A percentile compares a stretch with the other conserved stretches of the same genome.
Conservation (phyloP, 2,888 invertebrate genomes). For the Ochropleura plecta region DNA sequence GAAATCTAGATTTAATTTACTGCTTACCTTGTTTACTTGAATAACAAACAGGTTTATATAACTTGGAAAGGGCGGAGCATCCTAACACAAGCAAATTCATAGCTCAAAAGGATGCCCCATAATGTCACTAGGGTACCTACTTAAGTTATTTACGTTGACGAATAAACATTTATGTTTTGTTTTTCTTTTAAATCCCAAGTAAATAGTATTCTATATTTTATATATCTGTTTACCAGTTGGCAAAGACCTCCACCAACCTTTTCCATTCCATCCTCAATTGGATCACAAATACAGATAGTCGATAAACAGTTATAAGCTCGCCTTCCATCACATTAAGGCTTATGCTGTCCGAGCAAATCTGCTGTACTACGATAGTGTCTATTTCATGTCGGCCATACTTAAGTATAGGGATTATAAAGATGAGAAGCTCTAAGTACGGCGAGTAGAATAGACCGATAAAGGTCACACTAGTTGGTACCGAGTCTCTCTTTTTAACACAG, state of each 20-base stretch:
- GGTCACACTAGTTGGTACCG: background rate
- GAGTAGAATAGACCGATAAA: background rate
- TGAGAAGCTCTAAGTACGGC: background rate
- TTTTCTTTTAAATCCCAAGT: background rate
- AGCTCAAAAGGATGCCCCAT: no score
- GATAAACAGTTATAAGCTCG: conserved; percentile 10
- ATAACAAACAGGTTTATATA: no score
- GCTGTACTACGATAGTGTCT: conserved; percentile 11
- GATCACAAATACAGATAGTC: background rate
- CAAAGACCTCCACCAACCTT: background rate
- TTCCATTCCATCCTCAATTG: background rate
- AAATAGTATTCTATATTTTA: background rate
- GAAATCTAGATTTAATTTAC: background rate
- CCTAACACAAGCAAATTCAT: no score
- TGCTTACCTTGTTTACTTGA: no score
- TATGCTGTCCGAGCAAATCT: conserved; percentile 29
- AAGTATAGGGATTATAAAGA: conserved; percentile 17
- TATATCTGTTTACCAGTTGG: background rate
- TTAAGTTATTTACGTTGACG: no score
- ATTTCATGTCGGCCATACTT: background rate
- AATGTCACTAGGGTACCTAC: no score
- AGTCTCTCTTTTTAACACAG: background rate
- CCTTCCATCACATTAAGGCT: conserved; percentile 25
- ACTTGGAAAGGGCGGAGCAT: no score
- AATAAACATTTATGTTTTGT: no score